Base-by-base conservation (phyloP, 2,888 invertebrate genomes). In the Eueremaeus valkanovi region DNA sequence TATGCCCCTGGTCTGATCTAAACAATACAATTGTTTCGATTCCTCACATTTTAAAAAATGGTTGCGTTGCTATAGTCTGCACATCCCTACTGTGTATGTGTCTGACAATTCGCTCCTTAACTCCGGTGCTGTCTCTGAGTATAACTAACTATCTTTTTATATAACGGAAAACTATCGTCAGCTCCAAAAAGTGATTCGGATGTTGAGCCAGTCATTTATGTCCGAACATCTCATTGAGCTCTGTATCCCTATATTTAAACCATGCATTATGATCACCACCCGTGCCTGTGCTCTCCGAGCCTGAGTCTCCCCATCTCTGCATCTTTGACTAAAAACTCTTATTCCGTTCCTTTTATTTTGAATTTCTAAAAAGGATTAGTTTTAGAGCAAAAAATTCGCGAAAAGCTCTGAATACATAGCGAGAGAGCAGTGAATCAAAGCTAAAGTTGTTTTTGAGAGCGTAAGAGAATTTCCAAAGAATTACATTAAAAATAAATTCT, bases 81-180 rank as follows among this genome's bases (percentile, higher is more conserved):
- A n/a, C n/a, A n/a, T n/a, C n/a, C n/a, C n/a, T n/a, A 21, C 21
- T 11, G 9, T 51, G 5, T 18, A n/a, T 21, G n/a, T 51, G 21
- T 51, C 51, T 18, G n/a, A 51, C 51, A 11, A 18, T 51, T 51
- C 18, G n/a, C 40, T 40, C 40, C 11, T 11, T 18, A 51, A 11
- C 18, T 51, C 18, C 18, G 51, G 21, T 5, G 5, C n/a, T 51
- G 51, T 21, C 21, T 51, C 18, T n/a, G 5, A 18, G 18, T 18
- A n/a, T 51, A 40, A 40, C 11, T 40, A 40, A 40, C 6, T 21
- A 8, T n/a, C 21, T 51, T 51, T 51, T 11, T 51, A n/a, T 18
- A 51, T 51, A 51, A 51, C 8, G n/a, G 51, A 51, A 51, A 51
- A 51, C 9, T 51, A 51, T 51, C 51, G n/a, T 51, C 51, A 51